Evolutionary conservation across 2,797 vertebrate species (phyloP).

Genomic region (Numenius phaeopus): DNA sequence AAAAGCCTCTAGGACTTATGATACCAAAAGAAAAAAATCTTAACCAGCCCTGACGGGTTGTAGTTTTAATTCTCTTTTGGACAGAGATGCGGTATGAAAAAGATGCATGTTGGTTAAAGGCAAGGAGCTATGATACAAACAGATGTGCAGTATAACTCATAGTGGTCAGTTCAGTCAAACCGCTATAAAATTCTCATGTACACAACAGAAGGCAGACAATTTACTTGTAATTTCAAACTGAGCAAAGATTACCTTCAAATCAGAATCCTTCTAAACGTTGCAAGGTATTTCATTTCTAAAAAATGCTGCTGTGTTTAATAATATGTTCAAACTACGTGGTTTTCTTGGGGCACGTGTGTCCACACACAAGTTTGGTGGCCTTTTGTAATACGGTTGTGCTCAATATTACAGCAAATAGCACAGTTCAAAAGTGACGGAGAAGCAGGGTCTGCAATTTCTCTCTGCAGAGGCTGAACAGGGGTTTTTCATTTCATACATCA

Average conservation of each 20-base stretch:
- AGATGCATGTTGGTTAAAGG: not conserved
- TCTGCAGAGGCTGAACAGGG: not conserved
- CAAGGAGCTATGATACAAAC: not conserved
- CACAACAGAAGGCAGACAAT: not conserved
- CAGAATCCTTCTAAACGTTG: not conserved
- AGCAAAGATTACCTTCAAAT: not conserved
- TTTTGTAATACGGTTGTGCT: not conserved
- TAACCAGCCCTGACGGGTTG: not conserved
- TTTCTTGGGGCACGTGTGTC: not conserved
- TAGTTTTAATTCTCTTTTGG: not conserved
- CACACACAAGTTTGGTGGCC: not conserved
- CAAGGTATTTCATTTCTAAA: not conserved
- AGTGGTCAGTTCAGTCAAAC: not conserved
- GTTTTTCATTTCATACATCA: slow-evolving; percentile 10
- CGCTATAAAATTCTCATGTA: not conserved
- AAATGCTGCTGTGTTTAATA: not conserved
- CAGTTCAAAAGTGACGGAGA: not conserved
- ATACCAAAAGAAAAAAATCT: not conserved
- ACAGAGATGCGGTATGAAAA: not conserved
- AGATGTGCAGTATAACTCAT: not conserved
- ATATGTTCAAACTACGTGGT: fast-evolving
- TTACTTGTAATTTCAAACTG: not conserved
- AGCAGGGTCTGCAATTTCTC: not conserved
- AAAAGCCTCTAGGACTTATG: not conserved
- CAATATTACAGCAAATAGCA: not conserved